phyloP scores from a whole-genome alignment of 1,140 invertebrate species.

The Zophobas morio region DNA sequence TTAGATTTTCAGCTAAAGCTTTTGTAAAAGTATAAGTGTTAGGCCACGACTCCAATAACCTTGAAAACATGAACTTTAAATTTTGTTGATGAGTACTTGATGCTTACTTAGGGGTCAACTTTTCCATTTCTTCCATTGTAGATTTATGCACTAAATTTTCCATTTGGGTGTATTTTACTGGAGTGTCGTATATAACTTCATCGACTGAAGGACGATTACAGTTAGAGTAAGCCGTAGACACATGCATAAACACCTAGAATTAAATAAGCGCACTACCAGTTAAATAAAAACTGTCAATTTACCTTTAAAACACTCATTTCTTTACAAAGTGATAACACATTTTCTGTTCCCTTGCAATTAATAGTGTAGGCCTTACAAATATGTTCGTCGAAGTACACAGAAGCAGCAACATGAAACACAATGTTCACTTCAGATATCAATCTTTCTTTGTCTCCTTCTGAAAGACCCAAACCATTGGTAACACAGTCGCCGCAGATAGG shows the following conservation, averaged over 20 bases:
- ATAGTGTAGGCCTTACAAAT: conserved; percentile 76
- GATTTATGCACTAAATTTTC: neutral
- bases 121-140: conserved; percentile 1
- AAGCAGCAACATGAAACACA: conserved; percentile 92
- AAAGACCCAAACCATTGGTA: conserved; percentile 63
- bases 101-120: too few relatives aligned
- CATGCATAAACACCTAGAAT: conserved; percentile 74
- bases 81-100: too few relatives aligned
- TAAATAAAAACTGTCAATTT: conserved; percentile 82
- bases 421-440: conserved; percentile 77
- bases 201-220: conserved; percentile 75
- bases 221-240: conserved; percentile 82
- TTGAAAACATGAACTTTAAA: neutral
- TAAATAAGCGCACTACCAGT: conserved; percentile 75
- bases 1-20: conserved; percentile 80
- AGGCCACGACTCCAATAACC: conserved; percentile 70
- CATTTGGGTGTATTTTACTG: conserved; percentile 65
- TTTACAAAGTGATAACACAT: conserved; percentile 66
- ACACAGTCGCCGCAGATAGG: conserved; percentile 64
- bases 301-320: conserved; percentile 78
- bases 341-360: conserved; percentile 71
- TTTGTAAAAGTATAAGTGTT: conserved; percentile 90
- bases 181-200: conserved; percentile 81
- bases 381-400: conserved; percentile 89
- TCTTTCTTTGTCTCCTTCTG: conserved; percentile 64